Evolutionary conservation across 2,113 vertebrate species (phyloP).

Genomic region (Chloebia gouldiae): DNA sequence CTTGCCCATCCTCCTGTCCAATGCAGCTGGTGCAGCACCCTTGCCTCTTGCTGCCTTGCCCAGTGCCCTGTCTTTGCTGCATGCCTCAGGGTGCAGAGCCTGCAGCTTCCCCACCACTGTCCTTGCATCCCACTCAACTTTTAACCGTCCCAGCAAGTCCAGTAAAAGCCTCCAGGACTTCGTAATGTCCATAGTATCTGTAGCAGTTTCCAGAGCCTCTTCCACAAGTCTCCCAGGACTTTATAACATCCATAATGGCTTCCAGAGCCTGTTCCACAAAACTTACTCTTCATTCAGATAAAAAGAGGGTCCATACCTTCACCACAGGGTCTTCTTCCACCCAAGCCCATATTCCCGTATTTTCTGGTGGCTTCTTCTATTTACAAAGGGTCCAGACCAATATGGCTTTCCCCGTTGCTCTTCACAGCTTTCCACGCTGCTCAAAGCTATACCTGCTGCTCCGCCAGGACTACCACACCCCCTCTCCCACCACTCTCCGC

Average conservation of each 20-base stretch:
- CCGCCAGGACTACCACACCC: accelerated
- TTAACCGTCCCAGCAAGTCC: background rate
- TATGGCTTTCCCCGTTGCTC: accelerated
- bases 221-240: background rate
- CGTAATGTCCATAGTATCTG: background rate
- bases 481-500: background rate
- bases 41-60: background rate
- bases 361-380: background rate
- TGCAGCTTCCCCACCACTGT: background rate
- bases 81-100: too few relatives aligned
- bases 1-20: background rate
- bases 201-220: background rate
- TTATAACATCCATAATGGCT: background rate
- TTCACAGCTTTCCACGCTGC: background rate
- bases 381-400: background rate
- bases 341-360: too few relatives aligned
- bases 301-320: background rate
- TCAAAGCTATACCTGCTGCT: background rate
- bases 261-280: background rate
- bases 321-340: background rate
- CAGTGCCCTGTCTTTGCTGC: background rate
- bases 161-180: background rate
- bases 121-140: background rate
- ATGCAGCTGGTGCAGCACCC: accelerated
- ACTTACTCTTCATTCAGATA: background rate